Evolutionary conservation across 2,888 invertebrate species (phyloP).

Genomic region (Stenichneumon culpator): DNA sequence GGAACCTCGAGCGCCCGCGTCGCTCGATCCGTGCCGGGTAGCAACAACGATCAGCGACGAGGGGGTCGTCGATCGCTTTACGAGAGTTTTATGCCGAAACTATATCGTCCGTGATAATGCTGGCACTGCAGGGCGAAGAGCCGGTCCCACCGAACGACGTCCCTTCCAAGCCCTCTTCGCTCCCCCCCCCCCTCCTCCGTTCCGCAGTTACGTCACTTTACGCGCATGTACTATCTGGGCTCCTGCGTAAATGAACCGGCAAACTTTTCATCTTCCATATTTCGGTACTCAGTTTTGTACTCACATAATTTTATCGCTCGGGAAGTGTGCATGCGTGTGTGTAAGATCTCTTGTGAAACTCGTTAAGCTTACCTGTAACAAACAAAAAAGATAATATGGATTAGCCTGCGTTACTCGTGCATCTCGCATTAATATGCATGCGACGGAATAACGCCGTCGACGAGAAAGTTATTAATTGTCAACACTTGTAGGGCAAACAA

Average conservation of each 20-base stretch:
- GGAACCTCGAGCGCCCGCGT: slow-evolving; percentile 32
- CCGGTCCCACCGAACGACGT: slow-evolving; percentile 44
- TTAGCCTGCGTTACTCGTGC: slow-evolving; percentile 6
- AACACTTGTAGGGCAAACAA: slow-evolving; percentile 2
- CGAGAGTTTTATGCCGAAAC: slow-evolving; percentile 68
- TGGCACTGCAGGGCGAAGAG: slow-evolving; percentile 41
- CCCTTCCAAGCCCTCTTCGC: slow-evolving; percentile 23
- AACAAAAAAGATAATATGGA: slow-evolving; percentile 47
- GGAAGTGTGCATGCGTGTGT: not conserved
- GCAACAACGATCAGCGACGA: slow-evolving; percentile 61
- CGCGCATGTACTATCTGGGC: slow-evolving; percentile 46
- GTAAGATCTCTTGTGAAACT: slow-evolving; percentile 22
- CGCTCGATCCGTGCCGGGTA: slow-evolving; percentile 51
- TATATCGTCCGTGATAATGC: slow-evolving; percentile 69
- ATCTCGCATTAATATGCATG: not conserved
- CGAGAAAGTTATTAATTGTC: slow-evolving; percentile 35
- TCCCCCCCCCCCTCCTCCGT: not conserved
- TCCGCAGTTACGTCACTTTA: slow-evolving; percentile 49
- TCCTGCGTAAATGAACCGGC: slow-evolving; percentile 52
- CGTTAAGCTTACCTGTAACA: slow-evolving; percentile 67
- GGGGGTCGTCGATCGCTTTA: slow-evolving; percentile 69
- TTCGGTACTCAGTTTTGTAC: slow-evolving; percentile 61
- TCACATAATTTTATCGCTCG: slow-evolving; percentile 42
- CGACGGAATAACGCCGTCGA: not conserved
- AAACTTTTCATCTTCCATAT: slow-evolving; percentile 51